A percentile compares a stretch with the other conserved stretches of the same genome.
phyloP scores from a whole-genome alignment of 1,140 invertebrate species.

The Anadara kagoshimensis region DNA sequence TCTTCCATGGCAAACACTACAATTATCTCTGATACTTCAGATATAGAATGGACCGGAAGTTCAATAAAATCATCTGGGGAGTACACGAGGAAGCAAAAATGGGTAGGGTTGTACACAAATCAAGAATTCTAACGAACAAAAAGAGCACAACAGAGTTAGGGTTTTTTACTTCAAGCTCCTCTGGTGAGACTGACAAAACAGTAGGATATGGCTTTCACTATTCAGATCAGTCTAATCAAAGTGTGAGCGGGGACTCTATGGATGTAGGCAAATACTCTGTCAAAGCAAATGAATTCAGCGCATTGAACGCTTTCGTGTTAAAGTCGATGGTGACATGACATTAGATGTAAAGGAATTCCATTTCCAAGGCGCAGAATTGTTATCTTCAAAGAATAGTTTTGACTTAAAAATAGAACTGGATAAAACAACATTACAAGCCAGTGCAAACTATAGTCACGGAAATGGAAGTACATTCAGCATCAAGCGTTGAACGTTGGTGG shows the following conservation, averaged over 20 bases:
- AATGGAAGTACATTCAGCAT: neutral
- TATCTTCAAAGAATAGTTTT: no score
- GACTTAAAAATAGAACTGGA: neutral
- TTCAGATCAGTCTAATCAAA: neutral
- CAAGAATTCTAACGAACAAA: neutral
- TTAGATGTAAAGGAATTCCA: neutral
- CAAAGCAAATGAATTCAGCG: neutral
- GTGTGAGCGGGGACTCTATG: neutral
- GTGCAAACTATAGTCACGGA: neutral
- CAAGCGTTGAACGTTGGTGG: neutral
- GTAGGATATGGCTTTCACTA: neutral
- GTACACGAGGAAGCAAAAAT: neutral
- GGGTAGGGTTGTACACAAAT: neutral
- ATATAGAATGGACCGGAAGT: slow-evolving; percentile 1
- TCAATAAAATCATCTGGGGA: neutral
- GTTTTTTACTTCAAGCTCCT: neutral
- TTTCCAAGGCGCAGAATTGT: neutral
- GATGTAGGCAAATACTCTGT: neutral
- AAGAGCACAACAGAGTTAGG: neutral
- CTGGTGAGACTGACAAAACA: neutral
- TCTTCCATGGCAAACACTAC: neutral
- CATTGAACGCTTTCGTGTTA: neutral
- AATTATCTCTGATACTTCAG: neutral
- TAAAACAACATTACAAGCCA: no score
- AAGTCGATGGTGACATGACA: neutral